phyloP scores from a whole-genome alignment of 2,113 vertebrate species.

The Neogobius melanostomus region DNA sequence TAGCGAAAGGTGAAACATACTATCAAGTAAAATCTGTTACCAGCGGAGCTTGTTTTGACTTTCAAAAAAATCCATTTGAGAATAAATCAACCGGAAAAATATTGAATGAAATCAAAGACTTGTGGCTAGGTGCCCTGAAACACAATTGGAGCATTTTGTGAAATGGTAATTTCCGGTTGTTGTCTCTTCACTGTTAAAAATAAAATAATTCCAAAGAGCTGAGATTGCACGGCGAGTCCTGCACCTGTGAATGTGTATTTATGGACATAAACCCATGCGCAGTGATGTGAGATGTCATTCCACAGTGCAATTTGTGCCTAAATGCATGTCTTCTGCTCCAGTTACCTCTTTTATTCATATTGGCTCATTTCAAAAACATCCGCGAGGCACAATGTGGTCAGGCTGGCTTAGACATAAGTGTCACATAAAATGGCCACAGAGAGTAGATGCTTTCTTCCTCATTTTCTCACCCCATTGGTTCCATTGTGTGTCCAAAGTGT shows the following conservation, averaged over 20 bases:
- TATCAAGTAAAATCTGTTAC: background rate
- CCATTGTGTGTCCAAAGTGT: conserved; percentile 35
- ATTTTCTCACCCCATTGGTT: conserved; percentile 63
- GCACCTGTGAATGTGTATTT: conserved; percentile 60
- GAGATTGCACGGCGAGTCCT: conserved; percentile 46
- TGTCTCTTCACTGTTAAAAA: conserved; percentile 38
- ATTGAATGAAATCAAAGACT: conserved; percentile 3
- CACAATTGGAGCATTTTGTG: conserved; percentile 19
- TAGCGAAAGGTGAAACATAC: background rate
- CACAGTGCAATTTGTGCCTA: conserved; percentile 54
- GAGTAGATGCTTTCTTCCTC: conserved; percentile 50
- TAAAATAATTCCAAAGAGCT: conserved; percentile 54
- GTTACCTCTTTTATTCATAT: conserved; percentile 66
- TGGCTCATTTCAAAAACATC: conserved; percentile 66
- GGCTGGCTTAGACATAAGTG: conserved; percentile 56
- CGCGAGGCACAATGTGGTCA: conserved; percentile 57
- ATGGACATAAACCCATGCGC: conserved; percentile 51
- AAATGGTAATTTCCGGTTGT: conserved; percentile 24
- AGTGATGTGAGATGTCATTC: conserved; percentile 65
- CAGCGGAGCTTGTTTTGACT: background rate
- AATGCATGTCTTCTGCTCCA: conserved; percentile 69
- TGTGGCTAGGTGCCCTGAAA: conserved; percentile 11
- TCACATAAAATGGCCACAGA: conserved; percentile 52
- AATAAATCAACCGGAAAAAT: background rate
- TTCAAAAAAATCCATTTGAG: conserved; percentile 15